These are phyloP conservation scores for Mormyrus lacerda DNA, from an alignment of 2,113 vertebrate genomes.

Conservation along the genomic window DNA sequence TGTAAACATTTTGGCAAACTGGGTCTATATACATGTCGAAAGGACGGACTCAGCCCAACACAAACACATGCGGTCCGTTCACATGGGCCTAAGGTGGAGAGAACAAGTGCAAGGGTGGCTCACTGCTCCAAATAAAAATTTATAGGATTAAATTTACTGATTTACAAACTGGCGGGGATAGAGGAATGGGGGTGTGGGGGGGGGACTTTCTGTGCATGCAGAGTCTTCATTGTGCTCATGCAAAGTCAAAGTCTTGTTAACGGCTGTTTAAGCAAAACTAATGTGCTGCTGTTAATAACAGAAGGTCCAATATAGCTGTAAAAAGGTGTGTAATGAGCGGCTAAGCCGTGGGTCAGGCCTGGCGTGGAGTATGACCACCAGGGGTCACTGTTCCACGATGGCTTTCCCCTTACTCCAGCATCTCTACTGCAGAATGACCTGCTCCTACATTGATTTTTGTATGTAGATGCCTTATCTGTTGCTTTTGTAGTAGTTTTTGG, in stretches of 20 bases:
- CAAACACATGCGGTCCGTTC: conserved; percentile 53
- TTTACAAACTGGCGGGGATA: conserved; percentile 39
- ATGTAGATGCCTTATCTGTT: not conserved
- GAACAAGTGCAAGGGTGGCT: conserved; percentile 35
- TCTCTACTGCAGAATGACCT: not conserved
- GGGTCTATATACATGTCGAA: conserved; percentile 44
- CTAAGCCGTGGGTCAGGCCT: conserved; percentile 8
- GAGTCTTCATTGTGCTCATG: conserved; percentile 40
- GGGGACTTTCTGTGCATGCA: conserved; percentile 30
- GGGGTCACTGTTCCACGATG: not conserved
- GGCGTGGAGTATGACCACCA: not conserved
- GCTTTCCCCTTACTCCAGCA: not conserved
- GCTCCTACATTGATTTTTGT: not conserved
- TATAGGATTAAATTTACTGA: conserved; percentile 35
- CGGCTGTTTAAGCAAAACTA: conserved; percentile 53
- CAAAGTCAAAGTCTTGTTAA: conserved; percentile 38
- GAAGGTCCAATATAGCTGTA: conserved; percentile 29
- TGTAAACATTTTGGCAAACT: conserved; percentile 46
- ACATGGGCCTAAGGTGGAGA: conserved; percentile 30
- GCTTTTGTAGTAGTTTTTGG: not conserved
- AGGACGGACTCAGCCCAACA: conserved; percentile 35
- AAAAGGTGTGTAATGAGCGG: conserved; percentile 32
- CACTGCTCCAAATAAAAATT: conserved; percentile 33
- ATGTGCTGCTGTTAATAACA: conserved; percentile 36
- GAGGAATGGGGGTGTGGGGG: conserved; percentile 28